Evolutionary conservation across 2,888 invertebrate species (phyloP).

Genomic region (Hypomecis atomaria): DNA sequence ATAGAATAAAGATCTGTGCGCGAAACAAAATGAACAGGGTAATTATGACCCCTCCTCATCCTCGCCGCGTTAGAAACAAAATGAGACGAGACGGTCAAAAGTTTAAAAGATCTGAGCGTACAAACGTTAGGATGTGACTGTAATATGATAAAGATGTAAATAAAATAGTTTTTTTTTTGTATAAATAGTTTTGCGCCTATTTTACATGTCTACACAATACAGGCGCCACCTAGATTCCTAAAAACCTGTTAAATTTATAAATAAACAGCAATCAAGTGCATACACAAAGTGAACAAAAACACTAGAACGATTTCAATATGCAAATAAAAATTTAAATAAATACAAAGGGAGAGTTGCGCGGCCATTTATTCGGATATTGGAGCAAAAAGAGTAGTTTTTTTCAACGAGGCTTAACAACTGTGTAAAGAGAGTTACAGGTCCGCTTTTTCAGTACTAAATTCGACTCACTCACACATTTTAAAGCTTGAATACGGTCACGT

Average conservation of each 20-base stretch:
- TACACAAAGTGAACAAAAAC: constrained; percentile 37
- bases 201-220: background rate
- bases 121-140: too few species aligned
- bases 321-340: constrained; percentile 53
- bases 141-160: too few species aligned
- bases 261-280: constrained; percentile 29
- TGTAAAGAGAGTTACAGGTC: constrained; percentile 11
- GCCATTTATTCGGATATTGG: constrained; percentile 48
- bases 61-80: too few species aligned
- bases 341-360: constrained; percentile 43
- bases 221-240: constrained; percentile 1
- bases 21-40: too few species aligned
- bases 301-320: constrained; percentile 52
- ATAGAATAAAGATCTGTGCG: too few species aligned
- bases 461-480: background rate
- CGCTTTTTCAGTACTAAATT: background rate
- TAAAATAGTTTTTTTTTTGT: too few species aligned
- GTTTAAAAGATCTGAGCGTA: too few species aligned
- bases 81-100: too few species aligned
- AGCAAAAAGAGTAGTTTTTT: constrained; percentile 35
- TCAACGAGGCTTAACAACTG: constrained; percentile 12
- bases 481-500: background rate
- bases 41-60: too few species aligned
- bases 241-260: constrained; percentile 19
- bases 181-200: too few species aligned